Base-by-base conservation (phyloP, 2,797 vertebrate species). In the Psittacula echo region DNA sequence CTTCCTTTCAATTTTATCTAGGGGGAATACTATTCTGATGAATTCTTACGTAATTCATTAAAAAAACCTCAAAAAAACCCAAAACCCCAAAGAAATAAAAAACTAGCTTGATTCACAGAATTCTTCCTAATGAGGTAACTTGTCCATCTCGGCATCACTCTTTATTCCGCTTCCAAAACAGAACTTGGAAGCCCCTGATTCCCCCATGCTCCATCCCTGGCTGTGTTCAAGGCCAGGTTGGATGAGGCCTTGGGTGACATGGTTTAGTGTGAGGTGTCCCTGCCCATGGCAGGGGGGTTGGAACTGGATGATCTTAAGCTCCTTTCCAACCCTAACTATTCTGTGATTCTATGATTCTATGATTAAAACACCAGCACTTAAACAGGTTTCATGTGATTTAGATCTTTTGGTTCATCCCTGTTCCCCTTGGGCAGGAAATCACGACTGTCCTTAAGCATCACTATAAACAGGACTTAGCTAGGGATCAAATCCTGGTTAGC, bases 1-100 rank as follows among this genome's bases (percentile, higher is more conserved):
- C 82, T 95, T 77, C 68, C 73, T 80, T 87, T 89, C n/a, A 58
- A 32, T 71, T 96, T 89, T 80, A 85, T 76, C 77, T 44, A 74
- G 45, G 19, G 71, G 41, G 60, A 85, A 76, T 91, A 78, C 64
- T 88, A 20, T 79, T 82, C 64, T n/a, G 88, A 17, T 51, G 58
- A 85, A 79, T 85, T 92, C 56, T 90, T 90, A 73, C 18, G 42
- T 82, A 93, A 93, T 77, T 48, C 39, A 37, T n/a, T 71, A 53
- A 87, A 85, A 68, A 10, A 39, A 30, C 18, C 11, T 11, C 3
- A 3, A n/a, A 34, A 53, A 64, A 13, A 41, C 6, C 42, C 42
- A 45, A 45, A 45, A 45, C 2, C 8, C 10, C 13, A 53, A 48
- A 87, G 67, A 61, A 87, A 53, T 39, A 60, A 71, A 87, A 88